phyloP scores from a whole-genome alignment of 2,888 invertebrate species.

The Orthosia gracilis region DNA sequence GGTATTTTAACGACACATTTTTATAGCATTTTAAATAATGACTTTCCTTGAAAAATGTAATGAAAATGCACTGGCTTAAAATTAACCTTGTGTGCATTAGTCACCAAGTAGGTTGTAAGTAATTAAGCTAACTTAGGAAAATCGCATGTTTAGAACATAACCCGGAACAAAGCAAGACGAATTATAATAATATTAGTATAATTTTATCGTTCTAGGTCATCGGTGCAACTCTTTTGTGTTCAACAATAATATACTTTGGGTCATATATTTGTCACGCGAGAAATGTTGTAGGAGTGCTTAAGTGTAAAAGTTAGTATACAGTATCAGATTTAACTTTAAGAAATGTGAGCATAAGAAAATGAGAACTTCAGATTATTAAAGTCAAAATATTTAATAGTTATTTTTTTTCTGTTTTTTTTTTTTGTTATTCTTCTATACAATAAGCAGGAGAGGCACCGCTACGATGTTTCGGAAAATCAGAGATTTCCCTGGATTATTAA shows the following conservation, averaged over 20 bases:
- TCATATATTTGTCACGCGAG: constrained; percentile 53
- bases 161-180: constrained; percentile 62
- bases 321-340: not conserved
- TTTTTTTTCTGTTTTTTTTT: too few species aligned
- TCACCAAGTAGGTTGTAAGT: constrained; percentile 52
- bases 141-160: constrained; percentile 65
- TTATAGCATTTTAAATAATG: constrained; percentile 53
- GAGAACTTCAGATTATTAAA: too few species aligned
- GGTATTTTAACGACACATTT: constrained; percentile 41
- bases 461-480: too few species aligned
- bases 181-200: constrained; percentile 53
- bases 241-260: constrained; percentile 36
- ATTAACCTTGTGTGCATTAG: constrained; percentile 71
- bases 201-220: constrained; percentile 77
- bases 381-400: too few species aligned
- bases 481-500: too few species aligned
- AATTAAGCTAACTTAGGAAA: constrained; percentile 64
- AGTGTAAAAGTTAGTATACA: not conserved
- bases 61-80: constrained; percentile 68
- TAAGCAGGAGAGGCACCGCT: too few species aligned
- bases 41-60: constrained; percentile 71
- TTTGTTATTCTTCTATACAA: too few species aligned
- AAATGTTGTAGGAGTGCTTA: not conserved
- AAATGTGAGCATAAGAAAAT: not conserved
- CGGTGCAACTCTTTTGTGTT: constrained; percentile 62